Evolutionary conservation across 2,888 invertebrate genomes (phyloP).

Genomic region (Perithous albicinctus): DNA sequence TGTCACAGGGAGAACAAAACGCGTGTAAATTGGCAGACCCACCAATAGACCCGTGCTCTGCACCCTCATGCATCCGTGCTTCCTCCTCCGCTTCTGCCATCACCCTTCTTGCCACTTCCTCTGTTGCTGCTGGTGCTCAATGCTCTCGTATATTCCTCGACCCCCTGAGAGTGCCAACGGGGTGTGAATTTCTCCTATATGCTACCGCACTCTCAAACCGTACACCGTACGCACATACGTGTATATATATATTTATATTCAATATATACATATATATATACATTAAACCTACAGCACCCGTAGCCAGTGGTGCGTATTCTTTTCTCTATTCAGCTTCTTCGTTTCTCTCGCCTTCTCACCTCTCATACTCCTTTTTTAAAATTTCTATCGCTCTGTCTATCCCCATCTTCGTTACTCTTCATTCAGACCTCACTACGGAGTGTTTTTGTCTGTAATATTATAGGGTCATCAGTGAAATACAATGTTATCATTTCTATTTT

Average conservation of each 20-base stretch:
- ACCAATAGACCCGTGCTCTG: constrained; percentile 66
- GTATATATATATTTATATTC: too few relatives aligned
- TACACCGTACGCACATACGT: too few relatives aligned
- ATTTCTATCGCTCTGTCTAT: constrained; percentile 29
- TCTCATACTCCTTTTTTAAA: constrained; percentile 5
- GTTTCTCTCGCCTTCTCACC: background rate
- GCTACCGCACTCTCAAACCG: constrained; percentile 46
- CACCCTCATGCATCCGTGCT: constrained; percentile 62
- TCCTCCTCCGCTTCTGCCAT: constrained; percentile 49
- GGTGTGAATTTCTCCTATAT: constrained; percentile 74
- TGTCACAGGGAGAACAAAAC: constrained; percentile 81
- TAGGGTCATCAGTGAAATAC: background rate
- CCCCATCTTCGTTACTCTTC: constrained; percentile 20
- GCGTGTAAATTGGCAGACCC: constrained; percentile 81
- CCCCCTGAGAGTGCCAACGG: constrained; percentile 71
- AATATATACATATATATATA: constrained; percentile 27
- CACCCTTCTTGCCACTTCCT: constrained; percentile 62
- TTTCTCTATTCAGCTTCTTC: constrained; percentile 13
- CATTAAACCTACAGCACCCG: constrained; percentile 28
- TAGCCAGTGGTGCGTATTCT: constrained; percentile 31
- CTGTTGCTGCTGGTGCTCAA: constrained; percentile 40
- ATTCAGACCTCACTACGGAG: background rate
- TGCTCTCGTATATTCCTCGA: constrained; percentile 42
- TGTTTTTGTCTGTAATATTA: background rate
- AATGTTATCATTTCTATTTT: background rate